phyloP scores from a whole-genome alignment of 2,113 vertebrate genomes.

The Pleuronectes platessa region DNA sequence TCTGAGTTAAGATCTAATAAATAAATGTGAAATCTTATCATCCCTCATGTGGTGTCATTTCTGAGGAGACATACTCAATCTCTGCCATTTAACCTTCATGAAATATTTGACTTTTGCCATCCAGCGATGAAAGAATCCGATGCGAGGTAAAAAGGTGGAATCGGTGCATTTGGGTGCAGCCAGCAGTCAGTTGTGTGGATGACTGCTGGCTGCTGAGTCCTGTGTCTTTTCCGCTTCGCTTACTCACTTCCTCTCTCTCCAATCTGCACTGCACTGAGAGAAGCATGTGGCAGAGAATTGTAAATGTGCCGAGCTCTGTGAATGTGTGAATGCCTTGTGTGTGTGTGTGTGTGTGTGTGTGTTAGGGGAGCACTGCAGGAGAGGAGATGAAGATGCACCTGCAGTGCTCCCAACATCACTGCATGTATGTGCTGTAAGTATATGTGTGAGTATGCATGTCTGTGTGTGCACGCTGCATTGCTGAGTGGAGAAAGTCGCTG shows the following conservation, averaged over 20 bases:
- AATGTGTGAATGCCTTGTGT: slow-evolving; percentile 41
- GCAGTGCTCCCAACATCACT: slow-evolving; percentile 28
- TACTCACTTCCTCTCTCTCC: slow-evolving; percentile 51
- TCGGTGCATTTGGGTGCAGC: slow-evolving; percentile 83
- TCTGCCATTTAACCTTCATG: slow-evolving; percentile 24
- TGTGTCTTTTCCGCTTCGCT: slow-evolving; percentile 68
- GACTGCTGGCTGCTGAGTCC: slow-evolving; percentile 77
- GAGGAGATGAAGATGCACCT: slow-evolving; percentile 32
- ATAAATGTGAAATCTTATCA: slow-evolving; percentile 20
- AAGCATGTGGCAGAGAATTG: slow-evolving; percentile 81
- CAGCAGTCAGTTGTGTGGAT: slow-evolving; percentile 55
- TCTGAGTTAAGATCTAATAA: neutral
- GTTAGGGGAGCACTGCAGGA: slow-evolving; percentile 45
- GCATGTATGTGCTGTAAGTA: slow-evolving; percentile 37
- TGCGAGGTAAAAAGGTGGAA: slow-evolving; percentile 38
- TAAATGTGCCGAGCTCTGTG: slow-evolving; percentile 65
- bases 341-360: slow-evolving; percentile 8
- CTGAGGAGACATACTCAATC: neutral
- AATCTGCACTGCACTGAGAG: slow-evolving; percentile 75
- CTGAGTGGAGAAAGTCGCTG: slow-evolving; percentile 72
- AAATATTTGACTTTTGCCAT: slow-evolving; percentile 51
- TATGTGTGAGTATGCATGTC: slow-evolving; percentile 36
- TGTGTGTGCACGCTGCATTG: slow-evolving; percentile 66
- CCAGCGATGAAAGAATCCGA: slow-evolving; percentile 43
- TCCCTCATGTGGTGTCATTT: slow-evolving; percentile 4